These are phyloP conservation scores for Theristus sp. DNA, from an alignment of 2,888 invertebrate species.

Conservation along the genomic window DNA sequence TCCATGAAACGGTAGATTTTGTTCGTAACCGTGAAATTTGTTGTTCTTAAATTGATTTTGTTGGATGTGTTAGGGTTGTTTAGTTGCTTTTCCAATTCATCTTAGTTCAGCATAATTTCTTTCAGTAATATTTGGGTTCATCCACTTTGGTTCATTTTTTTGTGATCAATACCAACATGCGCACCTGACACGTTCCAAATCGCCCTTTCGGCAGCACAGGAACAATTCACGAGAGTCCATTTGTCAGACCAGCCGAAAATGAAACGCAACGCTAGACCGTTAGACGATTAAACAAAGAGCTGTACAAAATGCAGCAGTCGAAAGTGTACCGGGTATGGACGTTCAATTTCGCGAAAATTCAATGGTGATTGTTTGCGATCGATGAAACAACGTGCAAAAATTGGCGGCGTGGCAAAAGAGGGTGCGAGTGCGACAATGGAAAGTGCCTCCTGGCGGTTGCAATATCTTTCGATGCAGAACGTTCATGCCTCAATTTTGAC, in stretches of 20 bases:
- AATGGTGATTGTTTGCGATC: not conserved
- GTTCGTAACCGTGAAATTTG: not conserved
- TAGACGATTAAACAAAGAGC: not conserved
- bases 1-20: constrained; percentile 1
- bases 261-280: no score
- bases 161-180: no score
- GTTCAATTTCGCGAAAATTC: not conserved
- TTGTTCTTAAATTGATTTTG: not conserved
- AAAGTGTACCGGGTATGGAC: no score
- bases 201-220: constrained; percentile 3
- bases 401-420: no score
- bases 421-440: not conserved
- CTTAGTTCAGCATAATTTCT: no score
- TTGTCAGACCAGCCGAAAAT: not conserved
- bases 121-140: no score
- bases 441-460: no score
- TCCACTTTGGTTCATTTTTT: no score
- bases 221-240: not conserved
- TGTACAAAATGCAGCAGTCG: not conserved
- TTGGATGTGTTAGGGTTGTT: not conserved
- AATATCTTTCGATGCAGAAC: no score
- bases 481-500: not conserved
- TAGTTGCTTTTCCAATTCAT: no score
- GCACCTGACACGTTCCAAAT: constrained; percentile 5
- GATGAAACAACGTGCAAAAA: no score